phyloP scores from a whole-genome alignment of 2,797 vertebrate species.

The Onychomys leucogaster region DNA sequence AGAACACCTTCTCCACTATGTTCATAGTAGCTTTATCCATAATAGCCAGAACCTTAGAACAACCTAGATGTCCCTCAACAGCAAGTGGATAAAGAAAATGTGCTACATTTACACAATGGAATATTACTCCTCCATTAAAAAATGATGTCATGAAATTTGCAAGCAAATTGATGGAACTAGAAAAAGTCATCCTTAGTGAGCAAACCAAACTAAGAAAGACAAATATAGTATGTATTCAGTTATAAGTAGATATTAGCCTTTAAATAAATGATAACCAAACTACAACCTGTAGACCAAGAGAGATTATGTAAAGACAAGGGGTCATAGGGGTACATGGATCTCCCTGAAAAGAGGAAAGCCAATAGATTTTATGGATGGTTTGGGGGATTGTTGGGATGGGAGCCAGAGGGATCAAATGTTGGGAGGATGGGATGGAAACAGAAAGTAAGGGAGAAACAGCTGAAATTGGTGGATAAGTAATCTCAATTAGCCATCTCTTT shows the following conservation, averaged over 20 bases:
- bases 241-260: background rate
- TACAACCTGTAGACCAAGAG: background rate
- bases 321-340: background rate
- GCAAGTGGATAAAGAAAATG: background rate
- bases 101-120: background rate
- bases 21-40: too few relatives aligned
- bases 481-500: background rate
- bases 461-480: background rate
- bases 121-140: too few relatives aligned
- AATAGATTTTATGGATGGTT: background rate
- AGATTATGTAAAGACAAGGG: background rate
- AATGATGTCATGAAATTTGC: too few relatives aligned
- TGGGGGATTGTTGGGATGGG: background rate
- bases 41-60: too few relatives aligned
- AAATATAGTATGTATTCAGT: background rate
- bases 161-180: too few relatives aligned
- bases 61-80: background rate
- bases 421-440: background rate
- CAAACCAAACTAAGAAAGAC: too few relatives aligned
- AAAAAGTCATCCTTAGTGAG: too few relatives aligned
- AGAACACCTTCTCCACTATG: too few relatives aligned
- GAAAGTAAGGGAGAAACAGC: background rate
- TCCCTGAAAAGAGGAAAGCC: background rate
- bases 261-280: background rate
- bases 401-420: background rate